These are phyloP conservation scores for Mastomys coucha DNA, from an alignment of 2,113 vertebrate species.

Conservation along the genomic window DNA sequence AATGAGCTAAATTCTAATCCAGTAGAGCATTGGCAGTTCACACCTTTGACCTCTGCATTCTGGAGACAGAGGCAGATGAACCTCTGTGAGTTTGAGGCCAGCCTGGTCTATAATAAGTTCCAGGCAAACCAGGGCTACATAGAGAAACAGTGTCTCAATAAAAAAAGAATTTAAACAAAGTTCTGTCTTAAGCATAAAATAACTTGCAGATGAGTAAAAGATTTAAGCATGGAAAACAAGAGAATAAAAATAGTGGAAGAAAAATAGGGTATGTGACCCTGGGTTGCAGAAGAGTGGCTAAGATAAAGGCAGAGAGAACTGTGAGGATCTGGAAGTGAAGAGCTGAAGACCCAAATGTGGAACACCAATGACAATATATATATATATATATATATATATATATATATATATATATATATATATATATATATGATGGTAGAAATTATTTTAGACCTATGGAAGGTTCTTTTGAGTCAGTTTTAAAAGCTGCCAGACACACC, in stretches of 20 bases:
- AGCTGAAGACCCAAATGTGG: not conserved
- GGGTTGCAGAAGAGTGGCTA: not conserved
- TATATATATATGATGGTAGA: not conserved
- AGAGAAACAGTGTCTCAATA: not conserved
- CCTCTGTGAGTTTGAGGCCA: not conserved
- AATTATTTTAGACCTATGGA: not conserved
- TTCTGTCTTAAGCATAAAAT: conserved; percentile 8
- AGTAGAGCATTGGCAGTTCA: not conserved
- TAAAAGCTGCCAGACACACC: not conserved
- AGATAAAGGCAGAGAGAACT: not conserved
- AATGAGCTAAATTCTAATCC: not conserved
- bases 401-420: no score
- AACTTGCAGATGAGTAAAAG: not conserved
- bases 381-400: no score
- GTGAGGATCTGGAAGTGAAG: not conserved
- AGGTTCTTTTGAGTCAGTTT: conserved; percentile 8
- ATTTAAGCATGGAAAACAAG: not conserved
- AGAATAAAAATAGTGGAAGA: not conserved
- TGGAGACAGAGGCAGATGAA: not conserved
- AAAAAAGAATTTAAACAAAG: not conserved
- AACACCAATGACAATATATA: conserved; percentile 34
- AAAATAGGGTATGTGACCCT: not conserved
- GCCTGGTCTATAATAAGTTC: not conserved
- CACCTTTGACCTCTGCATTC: not conserved
- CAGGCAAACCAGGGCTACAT: not conserved